phyloP scores from a whole-genome alignment of 2,888 invertebrate genomes.

The Caradrina clavipalpis region DNA sequence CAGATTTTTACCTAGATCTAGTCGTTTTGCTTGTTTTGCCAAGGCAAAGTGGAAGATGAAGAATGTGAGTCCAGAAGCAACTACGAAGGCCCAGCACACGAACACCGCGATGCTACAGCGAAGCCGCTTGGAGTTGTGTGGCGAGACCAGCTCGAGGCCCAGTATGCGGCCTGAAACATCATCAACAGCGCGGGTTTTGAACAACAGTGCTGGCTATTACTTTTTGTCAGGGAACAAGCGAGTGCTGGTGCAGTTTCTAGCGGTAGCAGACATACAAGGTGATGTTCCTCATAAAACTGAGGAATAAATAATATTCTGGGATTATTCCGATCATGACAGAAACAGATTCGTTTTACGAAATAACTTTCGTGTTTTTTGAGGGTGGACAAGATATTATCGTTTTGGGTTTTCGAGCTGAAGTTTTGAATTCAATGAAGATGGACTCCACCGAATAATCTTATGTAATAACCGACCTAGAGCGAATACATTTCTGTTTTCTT shows the following conservation, averaged over 20 bases:
- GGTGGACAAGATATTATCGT: too few relatives aligned
- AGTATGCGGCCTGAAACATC: constrained; percentile 84
- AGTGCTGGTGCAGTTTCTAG: neutral
- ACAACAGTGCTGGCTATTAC: neutral
- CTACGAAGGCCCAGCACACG: constrained; percentile 85
- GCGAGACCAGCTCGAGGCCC: constrained; percentile 84
- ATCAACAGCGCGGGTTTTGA: constrained; percentile 44
- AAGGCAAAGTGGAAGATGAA: constrained; percentile 76
- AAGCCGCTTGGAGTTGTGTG: constrained; percentile 74
- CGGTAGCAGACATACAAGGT: neutral
- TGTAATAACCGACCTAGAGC: too few relatives aligned
- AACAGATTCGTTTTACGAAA: neutral
- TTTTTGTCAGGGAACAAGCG: neutral
- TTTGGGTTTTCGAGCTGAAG: neutral
- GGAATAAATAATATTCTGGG: neutral
- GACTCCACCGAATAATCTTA: neutral
- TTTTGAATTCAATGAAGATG: neutral
- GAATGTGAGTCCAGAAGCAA: constrained; percentile 77
- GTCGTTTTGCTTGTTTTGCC: constrained; percentile 68
- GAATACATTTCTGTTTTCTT: neutral
- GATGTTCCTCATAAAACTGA: neutral
- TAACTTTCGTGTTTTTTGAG: too few relatives aligned
- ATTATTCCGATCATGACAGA: too few relatives aligned
- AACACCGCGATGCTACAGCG: constrained; percentile 87
- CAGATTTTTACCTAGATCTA: constrained; percentile 80